Evolutionary conservation across 2,888 invertebrate species (phyloP).

Genomic region (Xylocampa areola): DNA sequence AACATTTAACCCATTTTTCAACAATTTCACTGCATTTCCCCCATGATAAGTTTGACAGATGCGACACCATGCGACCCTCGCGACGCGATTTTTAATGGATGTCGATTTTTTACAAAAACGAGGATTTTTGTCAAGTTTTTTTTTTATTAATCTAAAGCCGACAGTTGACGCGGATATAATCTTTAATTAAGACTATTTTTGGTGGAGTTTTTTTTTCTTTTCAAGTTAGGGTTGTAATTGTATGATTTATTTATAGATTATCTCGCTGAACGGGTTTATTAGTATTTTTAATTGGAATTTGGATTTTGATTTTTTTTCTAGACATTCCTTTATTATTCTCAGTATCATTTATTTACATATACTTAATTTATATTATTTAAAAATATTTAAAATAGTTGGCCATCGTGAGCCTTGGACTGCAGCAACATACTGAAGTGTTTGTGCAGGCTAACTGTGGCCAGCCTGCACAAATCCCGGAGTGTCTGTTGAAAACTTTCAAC

Average conservation of each 20-base stretch:
- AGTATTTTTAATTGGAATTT: too few relatives aligned
- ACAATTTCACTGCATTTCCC: slow-evolving; percentile 82
- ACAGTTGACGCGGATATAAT: slow-evolving; percentile 89
- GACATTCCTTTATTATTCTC: too few relatives aligned
- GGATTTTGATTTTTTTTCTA: not conserved
- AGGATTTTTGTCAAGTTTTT: slow-evolving; percentile 75
- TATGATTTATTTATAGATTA: slow-evolving; percentile 81
- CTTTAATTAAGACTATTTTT: slow-evolving; percentile 88
- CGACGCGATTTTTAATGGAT: slow-evolving; percentile 83
- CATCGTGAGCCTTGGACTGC: too few relatives aligned
- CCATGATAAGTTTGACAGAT: slow-evolving; percentile 82
- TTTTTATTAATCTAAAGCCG: slow-evolving; percentile 84
- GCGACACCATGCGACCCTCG: slow-evolving; percentile 78
- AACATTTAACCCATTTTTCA: slow-evolving; percentile 88
- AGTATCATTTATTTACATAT: not conserved
- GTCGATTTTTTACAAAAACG: slow-evolving; percentile 79
- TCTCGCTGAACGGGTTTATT: slow-evolving; percentile 33
- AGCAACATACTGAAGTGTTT: too few relatives aligned
- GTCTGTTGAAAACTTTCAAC: too few relatives aligned
- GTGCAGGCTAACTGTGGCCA: too few relatives aligned
- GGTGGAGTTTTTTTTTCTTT: slow-evolving; percentile 65
- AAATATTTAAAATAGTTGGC: too few relatives aligned
- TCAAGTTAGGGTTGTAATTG: slow-evolving; percentile 71
- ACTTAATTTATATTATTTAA: too few relatives aligned
- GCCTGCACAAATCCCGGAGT: too few relatives aligned